Evolutionary conservation across 1,140 invertebrate genomes (phyloP).

Genomic region (Piezodorus guildinii): DNA sequence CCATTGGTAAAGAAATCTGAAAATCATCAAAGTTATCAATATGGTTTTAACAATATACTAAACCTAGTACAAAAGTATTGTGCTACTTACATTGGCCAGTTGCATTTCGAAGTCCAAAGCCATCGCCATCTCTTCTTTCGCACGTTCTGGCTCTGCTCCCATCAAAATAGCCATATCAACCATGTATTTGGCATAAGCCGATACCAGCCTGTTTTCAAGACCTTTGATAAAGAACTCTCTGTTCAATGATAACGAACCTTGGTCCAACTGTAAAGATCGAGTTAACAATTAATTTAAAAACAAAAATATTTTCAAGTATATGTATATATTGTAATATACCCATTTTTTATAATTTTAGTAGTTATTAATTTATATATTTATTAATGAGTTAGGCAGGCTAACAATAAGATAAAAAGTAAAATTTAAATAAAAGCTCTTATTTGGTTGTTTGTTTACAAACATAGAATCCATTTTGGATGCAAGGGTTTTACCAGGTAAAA

Average conservation of each 20-base stretch:
- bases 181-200: slow-evolving; percentile 71
- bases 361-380: too few species aligned
- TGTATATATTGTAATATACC: too few species aligned
- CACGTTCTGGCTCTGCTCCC: slow-evolving; percentile 61
- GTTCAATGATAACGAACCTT: slow-evolving; percentile 75
- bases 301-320: too few species aligned
- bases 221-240: slow-evolving; percentile 83
- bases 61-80: neutral
- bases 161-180: slow-evolving; percentile 77
- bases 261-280: slow-evolving; percentile 61
- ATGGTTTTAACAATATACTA: neutral
- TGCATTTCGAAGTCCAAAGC: slow-evolving; percentile 84
- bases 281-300: neutral
- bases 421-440: too few species aligned
- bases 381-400: too few species aligned
- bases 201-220: slow-evolving; percentile 61
- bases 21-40: slow-evolving; percentile 20
- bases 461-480: too few species aligned
- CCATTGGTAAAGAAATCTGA: slow-evolving; percentile 76
- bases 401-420: too few species aligned
- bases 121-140: slow-evolving; percentile 60
- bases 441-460: too few species aligned
- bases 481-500: too few species aligned
- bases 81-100: slow-evolving; percentile 73
- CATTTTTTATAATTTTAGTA: too few species aligned